Evolutionary conservation across 2,113 vertebrate genomes (phyloP).

Genomic region (Parus major): DNA sequence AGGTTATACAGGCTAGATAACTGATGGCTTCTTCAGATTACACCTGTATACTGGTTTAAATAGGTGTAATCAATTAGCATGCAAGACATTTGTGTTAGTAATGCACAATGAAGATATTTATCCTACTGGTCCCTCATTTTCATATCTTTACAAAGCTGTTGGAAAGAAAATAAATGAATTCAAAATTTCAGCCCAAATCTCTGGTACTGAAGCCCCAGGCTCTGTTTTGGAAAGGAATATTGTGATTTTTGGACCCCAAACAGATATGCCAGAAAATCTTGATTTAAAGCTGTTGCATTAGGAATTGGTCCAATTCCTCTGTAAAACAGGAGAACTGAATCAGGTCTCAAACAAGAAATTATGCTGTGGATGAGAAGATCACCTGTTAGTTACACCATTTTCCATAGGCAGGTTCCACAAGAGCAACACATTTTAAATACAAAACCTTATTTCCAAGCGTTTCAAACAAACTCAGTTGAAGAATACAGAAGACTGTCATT

Average conservation of each 20-base stretch:
- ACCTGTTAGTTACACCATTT: neutral
- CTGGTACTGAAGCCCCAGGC: neutral
- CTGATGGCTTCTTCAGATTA: neutral
- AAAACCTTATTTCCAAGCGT: neutral
- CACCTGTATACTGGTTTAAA: neutral
- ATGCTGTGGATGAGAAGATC: neutral
- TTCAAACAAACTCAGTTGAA: neutral
- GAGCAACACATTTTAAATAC: neutral
- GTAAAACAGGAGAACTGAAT: neutral
- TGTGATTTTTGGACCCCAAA: conserved; percentile 4
- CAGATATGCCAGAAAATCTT: neutral
- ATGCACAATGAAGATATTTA: neutral
- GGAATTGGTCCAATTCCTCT: neutral
- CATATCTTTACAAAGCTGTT: neutral
- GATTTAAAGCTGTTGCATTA: conserved; percentile 13
- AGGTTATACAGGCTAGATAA: neutral
- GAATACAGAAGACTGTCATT: neutral
- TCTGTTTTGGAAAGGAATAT: neutral
- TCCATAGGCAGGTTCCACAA: neutral
- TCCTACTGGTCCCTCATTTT: neutral
- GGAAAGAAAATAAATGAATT: neutral
- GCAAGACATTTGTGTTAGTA: neutral
- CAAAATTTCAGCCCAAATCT: neutral
- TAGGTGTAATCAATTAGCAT: neutral
- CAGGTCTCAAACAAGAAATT: neutral